Evolutionary conservation across 2,797 vertebrate genomes (phyloP), one percentile per base, ranked within the genome.

Genomic region (Aplochiton taeniatus): DNA sequence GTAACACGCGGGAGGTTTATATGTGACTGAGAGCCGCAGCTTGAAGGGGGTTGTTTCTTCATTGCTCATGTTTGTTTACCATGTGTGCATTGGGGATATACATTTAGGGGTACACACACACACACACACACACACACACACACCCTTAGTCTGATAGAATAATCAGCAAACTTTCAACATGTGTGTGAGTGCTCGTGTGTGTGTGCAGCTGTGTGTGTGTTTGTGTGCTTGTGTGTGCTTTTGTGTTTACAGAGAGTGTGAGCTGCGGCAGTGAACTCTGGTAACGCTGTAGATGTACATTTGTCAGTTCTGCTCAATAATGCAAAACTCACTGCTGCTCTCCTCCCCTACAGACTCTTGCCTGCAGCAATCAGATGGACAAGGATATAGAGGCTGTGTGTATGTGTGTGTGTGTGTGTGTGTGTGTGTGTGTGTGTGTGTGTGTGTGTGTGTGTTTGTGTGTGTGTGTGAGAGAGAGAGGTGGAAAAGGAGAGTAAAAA

Each of bases 341-440:
- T 80, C 73, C 61, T 76, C 82, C 82, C 77, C 72, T 74, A 60
- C 75, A 83, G 83, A 81, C 73, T 73, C 77, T 54, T 48, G 87
- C 88, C 86, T 79, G 75, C 81, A 90, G 90, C 89, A 77, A 65
- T 89, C 89, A 88, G 86, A 90, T 88, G 87, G 85, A 83, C 82
- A 75, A 66, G 48, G 69, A 68, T 60, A 14, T 47, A 63, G 61
- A 68, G 64, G 70, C 10, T 70, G 65, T 56, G 61, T 69, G 61
- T 64, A 45, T 63, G 53, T 51, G 47, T 65, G 55, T 63, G 69
- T 73, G 58, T 63, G 69, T 66, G 63, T 66, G 73, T 64, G 77
- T 68, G 58, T 64, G 65, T 11, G 61, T 55, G 14, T 53, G 14
- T 61, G 44, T 45, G 8, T 13, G 14, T 61, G 14, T 11, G 8